phyloP scores from a whole-genome alignment of 2,113 vertebrate species.

The Circaetus gallicus region DNA sequence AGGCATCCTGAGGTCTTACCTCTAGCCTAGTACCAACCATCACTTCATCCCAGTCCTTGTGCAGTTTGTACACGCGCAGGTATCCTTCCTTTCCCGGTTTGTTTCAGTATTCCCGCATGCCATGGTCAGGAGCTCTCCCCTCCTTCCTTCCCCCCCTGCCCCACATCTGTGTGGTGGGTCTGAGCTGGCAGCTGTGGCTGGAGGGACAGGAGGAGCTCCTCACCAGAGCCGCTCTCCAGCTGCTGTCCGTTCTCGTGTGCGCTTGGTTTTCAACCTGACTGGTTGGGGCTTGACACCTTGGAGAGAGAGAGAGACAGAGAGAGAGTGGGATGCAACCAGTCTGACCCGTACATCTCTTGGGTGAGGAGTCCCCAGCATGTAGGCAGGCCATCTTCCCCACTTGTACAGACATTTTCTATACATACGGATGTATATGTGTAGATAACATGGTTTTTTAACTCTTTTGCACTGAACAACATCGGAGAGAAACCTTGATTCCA shows the following conservation, averaged over 20 bases:
- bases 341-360: not conserved
- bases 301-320: not conserved
- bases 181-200: not conserved
- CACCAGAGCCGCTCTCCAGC: accelerated
- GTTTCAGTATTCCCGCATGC: not conserved
- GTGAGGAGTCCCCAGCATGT: not conserved
- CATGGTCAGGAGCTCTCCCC: accelerated
- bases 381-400: conserved; percentile 13
- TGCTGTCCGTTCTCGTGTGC: accelerated
- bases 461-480: conserved; percentile 60
- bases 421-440: conserved; percentile 55
- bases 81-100: not conserved
- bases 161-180: not conserved
- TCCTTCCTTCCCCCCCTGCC: not conserved
- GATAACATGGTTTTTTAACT: conserved; percentile 59
- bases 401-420: conserved; percentile 59
- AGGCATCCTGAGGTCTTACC: not conserved
- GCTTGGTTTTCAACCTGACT: not conserved
- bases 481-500: not conserved
- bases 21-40: not conserved
- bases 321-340: not conserved
- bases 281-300: not conserved
- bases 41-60: not conserved
- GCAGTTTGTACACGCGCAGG: accelerated
- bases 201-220: not conserved